Evolutionary conservation across 1,140 invertebrate genomes (phyloP).

Genomic region (Drosophila mayri): DNA sequence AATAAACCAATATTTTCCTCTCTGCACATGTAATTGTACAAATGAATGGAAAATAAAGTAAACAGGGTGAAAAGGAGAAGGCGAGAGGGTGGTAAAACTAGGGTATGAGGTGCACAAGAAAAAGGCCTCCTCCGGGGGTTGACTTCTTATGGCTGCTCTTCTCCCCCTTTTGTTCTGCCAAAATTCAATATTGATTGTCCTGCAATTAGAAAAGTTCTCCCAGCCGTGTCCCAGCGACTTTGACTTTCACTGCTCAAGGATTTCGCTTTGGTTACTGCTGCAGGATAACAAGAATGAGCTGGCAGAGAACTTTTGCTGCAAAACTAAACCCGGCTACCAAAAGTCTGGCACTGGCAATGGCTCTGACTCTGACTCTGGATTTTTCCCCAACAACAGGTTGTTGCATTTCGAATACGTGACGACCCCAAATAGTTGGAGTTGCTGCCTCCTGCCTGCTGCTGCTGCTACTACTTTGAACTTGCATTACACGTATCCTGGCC

Average conservation of each 20-base stretch:
- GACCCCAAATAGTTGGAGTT: conserved; percentile 71
- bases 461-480: conserved; percentile 67
- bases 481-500: conserved; percentile 76
- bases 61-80: conserved; percentile 4
- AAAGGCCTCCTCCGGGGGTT: conserved; percentile 9
- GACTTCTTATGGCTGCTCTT: conserved; percentile 18
- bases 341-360: conserved; percentile 19
- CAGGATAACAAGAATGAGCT: conserved; percentile 30
- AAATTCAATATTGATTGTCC: conserved; percentile 54
- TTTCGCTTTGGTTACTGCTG: conserved; percentile 28
- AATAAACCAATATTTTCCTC: neutral
- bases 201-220: conserved; percentile 59
- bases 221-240: conserved; percentile 4
- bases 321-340: conserved; percentile 17
- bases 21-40: conserved; percentile 26
- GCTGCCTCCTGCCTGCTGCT: conserved; percentile 34
- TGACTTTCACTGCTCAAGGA: conserved; percentile 47
- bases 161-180: conserved; percentile 6
- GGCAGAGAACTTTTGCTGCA: conserved; percentile 19
- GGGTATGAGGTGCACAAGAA: neutral
- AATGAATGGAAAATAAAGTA: conserved; percentile 24
- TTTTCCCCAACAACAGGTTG: conserved; percentile 75
- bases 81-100: conserved; percentile 15
- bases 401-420: conserved; percentile 79
- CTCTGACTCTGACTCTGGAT: conserved; percentile 51